phyloP scores from a whole-genome alignment of 2,113 vertebrate species.

The Pteruthius melanotis region DNA sequence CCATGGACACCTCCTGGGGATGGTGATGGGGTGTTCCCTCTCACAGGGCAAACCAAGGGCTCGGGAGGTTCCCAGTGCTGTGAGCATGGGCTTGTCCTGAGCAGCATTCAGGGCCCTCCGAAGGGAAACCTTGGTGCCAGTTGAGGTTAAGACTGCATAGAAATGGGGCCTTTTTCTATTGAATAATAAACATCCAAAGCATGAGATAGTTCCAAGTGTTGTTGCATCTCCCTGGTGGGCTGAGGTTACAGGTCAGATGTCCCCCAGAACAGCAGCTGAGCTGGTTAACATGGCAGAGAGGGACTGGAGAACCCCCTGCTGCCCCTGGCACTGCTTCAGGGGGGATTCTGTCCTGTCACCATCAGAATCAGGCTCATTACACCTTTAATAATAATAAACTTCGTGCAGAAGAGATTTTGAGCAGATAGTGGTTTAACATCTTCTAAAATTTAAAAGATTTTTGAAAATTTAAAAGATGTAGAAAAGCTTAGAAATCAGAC shows the following conservation, averaged over 20 bases:
- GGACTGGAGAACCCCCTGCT: not conserved
- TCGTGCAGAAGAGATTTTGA: not conserved
- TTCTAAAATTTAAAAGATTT: not conserved
- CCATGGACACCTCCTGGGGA: accelerated
- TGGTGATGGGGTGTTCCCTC: not conserved
- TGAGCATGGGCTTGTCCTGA: not conserved
- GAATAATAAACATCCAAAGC: not conserved
- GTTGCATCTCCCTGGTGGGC: not conserved
- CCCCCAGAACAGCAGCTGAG: not conserved
- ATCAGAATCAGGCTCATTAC: accelerated
- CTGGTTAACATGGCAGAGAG: not conserved
- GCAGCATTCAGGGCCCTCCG: not conserved
- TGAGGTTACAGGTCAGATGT: not conserved
- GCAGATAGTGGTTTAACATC: not conserved
- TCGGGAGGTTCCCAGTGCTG: not conserved
- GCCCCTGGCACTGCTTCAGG: not conserved
- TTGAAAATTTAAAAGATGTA: not conserved
- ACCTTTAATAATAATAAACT: not conserved
- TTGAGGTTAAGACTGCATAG: not conserved
- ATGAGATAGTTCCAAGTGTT: not conserved
- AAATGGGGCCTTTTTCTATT: not conserved
- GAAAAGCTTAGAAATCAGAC: not conserved
- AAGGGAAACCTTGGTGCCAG: not conserved
- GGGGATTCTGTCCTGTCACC: not conserved
- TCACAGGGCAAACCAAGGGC: not conserved